Percentiles rank a stretch among this genome's conserved stretches.
These are phyloP conservation scores for Calonectris borealis DNA, from an alignment of 2,113 vertebrate genomes.

Conservation along the genomic window DNA sequence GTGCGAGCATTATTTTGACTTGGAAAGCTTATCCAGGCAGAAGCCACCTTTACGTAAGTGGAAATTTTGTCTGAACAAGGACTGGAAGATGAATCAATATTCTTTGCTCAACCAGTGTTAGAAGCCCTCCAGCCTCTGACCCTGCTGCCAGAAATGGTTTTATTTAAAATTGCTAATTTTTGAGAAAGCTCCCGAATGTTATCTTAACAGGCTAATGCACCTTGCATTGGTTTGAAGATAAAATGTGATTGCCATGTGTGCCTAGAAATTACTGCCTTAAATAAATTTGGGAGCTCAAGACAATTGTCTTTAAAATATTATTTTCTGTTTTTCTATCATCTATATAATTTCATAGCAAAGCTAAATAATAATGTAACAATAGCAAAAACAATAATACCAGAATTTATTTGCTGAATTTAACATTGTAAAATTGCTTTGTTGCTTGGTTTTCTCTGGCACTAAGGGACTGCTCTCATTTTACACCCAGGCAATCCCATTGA, in stretches of 20 bases:
- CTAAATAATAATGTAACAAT: conserved; percentile 33
- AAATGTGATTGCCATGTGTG: neutral
- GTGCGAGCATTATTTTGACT: neutral
- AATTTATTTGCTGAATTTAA: conserved; percentile 49
- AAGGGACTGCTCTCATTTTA: conserved; percentile 57
- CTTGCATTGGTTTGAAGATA: conserved; percentile 36
- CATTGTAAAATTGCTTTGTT: conserved; percentile 46
- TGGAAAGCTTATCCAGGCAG: neutral
- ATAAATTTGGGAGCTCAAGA: conserved; percentile 31
- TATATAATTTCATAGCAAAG: conserved; percentile 27
- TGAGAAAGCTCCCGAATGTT: conserved; percentile 14
- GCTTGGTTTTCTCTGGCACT: conserved; percentile 50
- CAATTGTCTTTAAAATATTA: conserved; percentile 17
- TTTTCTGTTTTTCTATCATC: neutral
- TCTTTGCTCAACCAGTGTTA: neutral
- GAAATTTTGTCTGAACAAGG: neutral
- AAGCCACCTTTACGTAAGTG: neutral
- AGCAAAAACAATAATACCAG: conserved; percentile 8
- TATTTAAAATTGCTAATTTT: conserved; percentile 56
- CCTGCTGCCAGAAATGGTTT: neutral
- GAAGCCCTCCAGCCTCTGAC: neutral
- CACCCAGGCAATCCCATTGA: conserved; percentile 55
- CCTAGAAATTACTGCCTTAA: conserved; percentile 29
- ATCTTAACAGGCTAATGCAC: neutral
- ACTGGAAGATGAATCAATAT: neutral